Base-by-base conservation (phyloP, 2,888 invertebrate genomes). In the Ctenicera cuprea region DNA sequence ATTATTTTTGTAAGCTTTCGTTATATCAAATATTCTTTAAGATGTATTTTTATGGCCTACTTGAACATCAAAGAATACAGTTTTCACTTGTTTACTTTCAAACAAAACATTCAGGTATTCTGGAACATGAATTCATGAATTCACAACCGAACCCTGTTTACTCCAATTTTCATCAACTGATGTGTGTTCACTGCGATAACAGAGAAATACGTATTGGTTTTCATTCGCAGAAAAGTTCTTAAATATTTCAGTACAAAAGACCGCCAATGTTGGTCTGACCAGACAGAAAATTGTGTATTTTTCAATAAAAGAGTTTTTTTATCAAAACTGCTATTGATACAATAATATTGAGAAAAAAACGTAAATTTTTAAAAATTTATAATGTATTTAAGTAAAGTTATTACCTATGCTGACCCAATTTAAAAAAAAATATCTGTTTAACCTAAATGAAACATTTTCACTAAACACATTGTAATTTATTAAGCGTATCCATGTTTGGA, bases 241-340 rank as follows among this genome's bases (percentile, higher is more conserved):
- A 45, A 45, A 18, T 16, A 45, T 45, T 45, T 16, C 16, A 45
- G 7, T 9, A 45, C 18, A 45, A 45, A 45, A 16, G 45, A 18
- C 12, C 45, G 18, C 8, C 45, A 16, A 16, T 7, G 18, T 18
- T 18, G 7, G 9, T 14, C 18, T 45, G 45, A 18, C 18, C 45
- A 45, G 45, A 45, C 14, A 45, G 45, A 45, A 45, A 45, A 45
- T 45, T 45, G 45, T 45, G 18, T 5, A 45, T 16, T 45, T 45
- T 45, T 14, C 33, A 33, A 9, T 33, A 33, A 9, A 9, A 33
- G 33, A 26, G 5, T 26, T 2, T n/a, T n/a, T 26, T 26, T 26
- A 26, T 26, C 26, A 5, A 26, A 26, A 26, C 5, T 26, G 5
- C 26, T 3, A 5, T 26, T 26, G n/a, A 26, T 26, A 3, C 26